Evolutionary conservation across 2,888 invertebrate genomes (phyloP).

Genomic region (Eumerus sabulonum): DNA sequence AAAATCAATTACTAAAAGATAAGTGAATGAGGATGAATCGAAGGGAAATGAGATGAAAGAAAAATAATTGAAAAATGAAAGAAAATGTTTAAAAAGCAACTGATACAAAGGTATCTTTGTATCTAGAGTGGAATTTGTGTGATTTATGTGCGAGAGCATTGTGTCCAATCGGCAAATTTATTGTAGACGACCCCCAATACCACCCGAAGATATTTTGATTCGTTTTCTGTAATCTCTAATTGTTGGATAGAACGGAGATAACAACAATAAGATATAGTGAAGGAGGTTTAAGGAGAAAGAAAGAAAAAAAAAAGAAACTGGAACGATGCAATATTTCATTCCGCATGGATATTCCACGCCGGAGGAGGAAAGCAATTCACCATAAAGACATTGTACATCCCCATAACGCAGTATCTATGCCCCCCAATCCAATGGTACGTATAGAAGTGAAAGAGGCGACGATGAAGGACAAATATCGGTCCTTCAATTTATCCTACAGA

Average conservation of each 20-base stretch:
- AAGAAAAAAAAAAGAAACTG: slow-evolving; percentile 27
- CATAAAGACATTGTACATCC: slow-evolving; percentile 55
- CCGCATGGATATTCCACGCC: slow-evolving; percentile 53
- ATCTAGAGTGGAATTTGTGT: slow-evolving; percentile 53
- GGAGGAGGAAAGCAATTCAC: slow-evolving; percentile 48
- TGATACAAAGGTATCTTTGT: slow-evolving; percentile 19
- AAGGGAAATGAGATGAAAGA: too few relatives aligned
- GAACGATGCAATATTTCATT: slow-evolving; percentile 65
- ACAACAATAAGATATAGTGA: not conserved
- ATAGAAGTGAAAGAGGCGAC: slow-evolving; percentile 12
- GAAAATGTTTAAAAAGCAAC: too few relatives aligned
- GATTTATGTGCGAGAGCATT: slow-evolving; percentile 64
- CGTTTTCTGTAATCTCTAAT: slow-evolving; percentile 50
- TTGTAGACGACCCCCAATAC: slow-evolving; percentile 23
- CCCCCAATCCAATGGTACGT: slow-evolving; percentile 33
- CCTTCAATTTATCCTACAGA: slow-evolving; percentile 51
- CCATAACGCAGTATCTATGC: slow-evolving; percentile 3
- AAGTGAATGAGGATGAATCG: slow-evolving; percentile 30
- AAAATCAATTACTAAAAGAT: slow-evolving; percentile 33
- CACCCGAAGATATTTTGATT: slow-evolving; percentile 50
- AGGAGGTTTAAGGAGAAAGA: not conserved
- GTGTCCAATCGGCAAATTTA: slow-evolving; percentile 62
- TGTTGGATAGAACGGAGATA: slow-evolving; percentile 43
- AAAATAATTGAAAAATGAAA: slow-evolving; percentile 10
- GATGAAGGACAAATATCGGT: slow-evolving; percentile 51